A percentile compares a stretch with the other conserved stretches of the same genome.
phyloP scores from a whole-genome alignment of 2,888 invertebrate genomes.

The Hedya salicella region DNA sequence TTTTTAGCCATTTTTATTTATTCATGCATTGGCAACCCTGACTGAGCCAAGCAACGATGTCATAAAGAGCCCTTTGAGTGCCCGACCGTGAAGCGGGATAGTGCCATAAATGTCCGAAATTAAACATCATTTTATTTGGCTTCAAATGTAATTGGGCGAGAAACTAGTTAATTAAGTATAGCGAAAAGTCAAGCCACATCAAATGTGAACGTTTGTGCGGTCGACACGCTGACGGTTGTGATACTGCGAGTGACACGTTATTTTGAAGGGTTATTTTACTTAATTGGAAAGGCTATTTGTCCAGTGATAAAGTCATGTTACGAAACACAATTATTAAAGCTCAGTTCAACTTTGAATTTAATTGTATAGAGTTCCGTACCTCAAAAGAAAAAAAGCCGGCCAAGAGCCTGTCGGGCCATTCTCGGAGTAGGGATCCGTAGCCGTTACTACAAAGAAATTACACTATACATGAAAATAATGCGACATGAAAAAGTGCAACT shows the following conservation, averaged over 20 bases:
- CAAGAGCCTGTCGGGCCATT: too few relatives aligned
- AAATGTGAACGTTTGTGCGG: not conserved
- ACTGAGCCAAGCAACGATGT: not conserved
- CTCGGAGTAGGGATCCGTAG: too few relatives aligned
- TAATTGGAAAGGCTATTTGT: too few relatives aligned
- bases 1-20: not conserved
- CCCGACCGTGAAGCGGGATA: not conserved
- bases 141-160: not conserved
- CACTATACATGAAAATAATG: too few relatives aligned
- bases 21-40: not conserved
- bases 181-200: too few relatives aligned
- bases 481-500: too few relatives aligned
- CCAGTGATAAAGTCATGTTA: too few relatives aligned
- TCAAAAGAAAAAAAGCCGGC: too few relatives aligned
- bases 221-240: not conserved
- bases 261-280: not conserved
- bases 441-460: too few relatives aligned
- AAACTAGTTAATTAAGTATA: not conserved
- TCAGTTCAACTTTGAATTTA: too few relatives aligned
- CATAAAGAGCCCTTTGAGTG: not conserved
- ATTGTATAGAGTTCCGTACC: too few relatives aligned
- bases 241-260: not conserved
- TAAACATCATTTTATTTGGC: not conserved
- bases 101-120: not conserved
- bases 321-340: too few relatives aligned